Base-by-base conservation (phyloP, 1,140 invertebrate species). In the Hyles vespertilio region DNA sequence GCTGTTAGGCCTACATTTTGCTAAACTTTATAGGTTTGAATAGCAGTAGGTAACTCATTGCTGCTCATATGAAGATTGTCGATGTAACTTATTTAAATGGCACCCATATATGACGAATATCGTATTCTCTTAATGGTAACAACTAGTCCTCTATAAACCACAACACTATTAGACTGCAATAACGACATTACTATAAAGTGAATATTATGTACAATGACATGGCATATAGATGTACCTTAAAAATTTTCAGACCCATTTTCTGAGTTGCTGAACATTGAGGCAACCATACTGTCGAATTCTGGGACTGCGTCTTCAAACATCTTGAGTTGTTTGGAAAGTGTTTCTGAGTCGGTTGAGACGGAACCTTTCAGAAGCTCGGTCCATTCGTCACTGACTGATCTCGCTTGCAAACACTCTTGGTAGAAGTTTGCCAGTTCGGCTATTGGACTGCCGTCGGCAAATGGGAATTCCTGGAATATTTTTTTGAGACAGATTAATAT, bases 361-460 rank as follows among this genome's bases (percentile, higher is more conserved):
- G 69, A 59, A 7, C 72, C 69, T 8, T 62, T 56, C 1, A 70
- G 47, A 0, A 72, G 36, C 12, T 74, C 77, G 5, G 69, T 68
- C 79, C 80, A 81, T 3, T 75, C 77, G 33, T 76, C 77, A 22
- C 74, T 79, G 0, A 69, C 68, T 0, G 80, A 77, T 5, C 77
- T 59, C n/a, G 83, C 83, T 43, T 77, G 74, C 10, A 84, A 46
- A 51, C 84, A 87, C 54, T 87, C 81, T n/a, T 80, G 80, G 64
- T 87, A 87, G 69, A 87, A 87, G 45, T 74, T 80, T 0, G 84
- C 84, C 51, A 87, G 58, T 32, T 87, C 84, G 0, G 81, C 77
- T 56, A 87, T 82, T 0, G 84, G 84, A 58, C 84, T 88, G 52
- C 84, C 84, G 34, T 86, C 81, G 11, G 84, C 83, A 61, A 88